Evolutionary conservation across 2,113 vertebrate genomes (phyloP), one percentile per base, ranked within the genome.

Genomic region (Budorcas taxicolor): DNA sequence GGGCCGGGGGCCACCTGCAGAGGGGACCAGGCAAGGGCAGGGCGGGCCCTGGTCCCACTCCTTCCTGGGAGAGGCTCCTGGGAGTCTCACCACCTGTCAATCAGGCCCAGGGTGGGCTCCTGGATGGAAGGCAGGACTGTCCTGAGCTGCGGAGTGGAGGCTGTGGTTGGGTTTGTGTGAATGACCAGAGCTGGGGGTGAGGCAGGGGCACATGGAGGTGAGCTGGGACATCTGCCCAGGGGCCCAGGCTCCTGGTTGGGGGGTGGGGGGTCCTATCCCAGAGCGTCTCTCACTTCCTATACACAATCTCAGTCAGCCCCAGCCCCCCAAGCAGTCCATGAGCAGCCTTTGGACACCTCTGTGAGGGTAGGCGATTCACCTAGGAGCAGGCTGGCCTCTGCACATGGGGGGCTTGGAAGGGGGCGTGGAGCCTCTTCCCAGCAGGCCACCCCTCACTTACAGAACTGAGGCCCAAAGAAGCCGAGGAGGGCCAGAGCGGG

Each of bases 201-300:
- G 74, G 40, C 36, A 9, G n/a, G 10, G 5, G 40, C 33, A 7
- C 86, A 9, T 0, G 0, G 60, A 40, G 12, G 36, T 3, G 10
- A 7, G 36, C 83, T 2, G 36, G 53, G 60, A n/a, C 53, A 17
- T 33, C 43, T 31, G 64, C 43, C 33, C 31, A 0, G 64, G 33
- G 45, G n/a, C 60, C 10, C 6, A 45, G 8, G 55, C 71, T 64
- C 57, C 83, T 21, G 67, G 67, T 23, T 12, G 19, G 67, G 67
- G 64, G n/a, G 2, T n/a, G 2, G 55, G 21, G 36, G 29, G 23
- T 71, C 64, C 52, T 0, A 3, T 21, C 36, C 3, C 1, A 7
- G 33, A 16, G 57, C 17, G 3, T 58, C 90, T 55, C 7, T 19
- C 36, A 12, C 11, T 23, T 10, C n/a, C n/a, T 45, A 58, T 0